Evolutionary conservation across 2,888 invertebrate species (phyloP).

Genomic region (Caenorhabditis becei): DNA sequence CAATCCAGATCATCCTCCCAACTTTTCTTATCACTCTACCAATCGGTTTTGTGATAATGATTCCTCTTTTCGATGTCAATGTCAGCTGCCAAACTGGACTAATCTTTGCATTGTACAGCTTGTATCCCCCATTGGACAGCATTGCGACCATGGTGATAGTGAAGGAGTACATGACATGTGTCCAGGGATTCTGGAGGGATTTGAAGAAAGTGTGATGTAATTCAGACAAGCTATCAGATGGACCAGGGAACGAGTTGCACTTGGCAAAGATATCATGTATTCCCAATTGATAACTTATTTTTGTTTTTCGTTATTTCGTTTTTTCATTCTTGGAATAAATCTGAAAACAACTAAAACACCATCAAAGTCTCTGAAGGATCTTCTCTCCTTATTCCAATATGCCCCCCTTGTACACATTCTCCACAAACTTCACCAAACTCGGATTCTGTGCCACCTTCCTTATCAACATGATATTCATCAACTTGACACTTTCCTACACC

Average conservation of each 20-base stretch:
- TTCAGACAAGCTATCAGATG: too few species aligned
- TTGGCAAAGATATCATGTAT: too few species aligned
- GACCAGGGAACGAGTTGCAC: too few species aligned
- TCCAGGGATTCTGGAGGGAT: neutral
- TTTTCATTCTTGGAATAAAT: too few species aligned
- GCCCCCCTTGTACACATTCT: neutral
- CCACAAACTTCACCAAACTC: neutral
- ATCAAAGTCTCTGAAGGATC: neutral
- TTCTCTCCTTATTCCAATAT: neutral
- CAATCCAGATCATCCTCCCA: neutral
- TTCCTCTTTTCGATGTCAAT: neutral
- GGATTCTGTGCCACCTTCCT: slow-evolving; percentile 1
- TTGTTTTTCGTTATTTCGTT: too few species aligned
- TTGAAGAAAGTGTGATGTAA: too few species aligned
- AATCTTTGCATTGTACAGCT: neutral
- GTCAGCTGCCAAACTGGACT: neutral
- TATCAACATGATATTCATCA: neutral
- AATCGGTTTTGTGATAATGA: neutral
- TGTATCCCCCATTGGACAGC: neutral
- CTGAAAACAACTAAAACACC: too few species aligned
- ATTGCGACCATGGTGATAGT: neutral
- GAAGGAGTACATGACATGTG: neutral
- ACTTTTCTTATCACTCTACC: neutral
- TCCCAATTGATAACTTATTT: too few species aligned
- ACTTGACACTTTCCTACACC: neutral